Base-by-base conservation (phyloP, 2,113 vertebrate species). In the Heptranchias perlo region DNA sequence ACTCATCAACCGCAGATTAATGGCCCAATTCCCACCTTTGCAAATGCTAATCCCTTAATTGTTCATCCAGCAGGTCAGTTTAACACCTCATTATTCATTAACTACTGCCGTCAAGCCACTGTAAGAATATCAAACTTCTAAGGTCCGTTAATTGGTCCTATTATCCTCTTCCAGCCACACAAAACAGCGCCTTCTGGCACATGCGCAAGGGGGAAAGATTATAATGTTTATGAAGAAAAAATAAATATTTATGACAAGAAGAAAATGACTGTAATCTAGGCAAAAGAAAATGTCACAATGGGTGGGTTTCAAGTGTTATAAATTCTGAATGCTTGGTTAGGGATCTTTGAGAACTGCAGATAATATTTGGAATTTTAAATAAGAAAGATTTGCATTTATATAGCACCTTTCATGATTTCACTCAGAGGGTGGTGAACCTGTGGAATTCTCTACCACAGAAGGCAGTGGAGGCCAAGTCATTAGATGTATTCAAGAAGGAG, bases 1-100 rank as follows among this genome's bases (percentile, higher is more conserved):
- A 67, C 94, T 95, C 94, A 49, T 31, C 25, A 52, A 91, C 94
- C 94, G 44, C 94, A 73, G 47, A 95, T 67, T 73, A 95, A 95
- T 49, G 94, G 23, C 44, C 94, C 94, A 69, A 54, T 95, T 49
- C 65, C 62, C 94, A 52, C 94, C 52, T 95, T 94, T 23, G 44
- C 21, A 49, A 94, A 94, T 94, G 93, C 44, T 95, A 95, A 95
- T 95, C 94, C 65, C 64, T 95, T 95, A 95, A 95, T 95, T 95
- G 94, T 95, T 95, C 64, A 4, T 69, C 23, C 65, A 94, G 11
- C 94, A 95, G 94, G 94, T 95, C 65, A 95, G 39, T 69, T 95
- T 95, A 95, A 95, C 94, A 69, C 94, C 94, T 47, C 94, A 69
- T 95, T 95, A 95, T 67, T 67, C 28, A 69, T 95, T 95, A 95